Percentiles rank a stretch among this genome's conserved stretches.
Evolutionary conservation across 1,140 invertebrate genomes (phyloP).

Genomic region (Drosophila sp.): DNA sequence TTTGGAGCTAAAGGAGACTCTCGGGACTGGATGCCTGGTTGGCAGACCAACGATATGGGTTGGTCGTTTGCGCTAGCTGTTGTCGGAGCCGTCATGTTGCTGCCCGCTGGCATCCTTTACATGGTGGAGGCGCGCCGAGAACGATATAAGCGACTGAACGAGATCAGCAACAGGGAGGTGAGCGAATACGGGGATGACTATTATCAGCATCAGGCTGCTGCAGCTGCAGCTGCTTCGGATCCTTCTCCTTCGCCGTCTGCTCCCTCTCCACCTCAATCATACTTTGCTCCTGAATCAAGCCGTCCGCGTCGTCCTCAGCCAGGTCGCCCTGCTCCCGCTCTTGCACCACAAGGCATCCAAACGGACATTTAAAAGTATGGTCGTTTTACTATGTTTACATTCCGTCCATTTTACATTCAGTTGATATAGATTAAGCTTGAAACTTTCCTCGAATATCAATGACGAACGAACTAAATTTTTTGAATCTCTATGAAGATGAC

Average conservation of each 20-base stretch:
- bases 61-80: conserved; percentile 96
- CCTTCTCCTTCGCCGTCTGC: conserved; percentile 61
- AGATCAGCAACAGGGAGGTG: conserved; percentile 86
- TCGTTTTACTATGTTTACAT: not conserved
- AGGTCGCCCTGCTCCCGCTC: conserved; percentile 52
- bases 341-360: conserved; percentile 63
- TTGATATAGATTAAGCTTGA: not conserved
- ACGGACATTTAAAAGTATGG: conserved; percentile 67
- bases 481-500: not conserved
- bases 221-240: conserved; percentile 20
- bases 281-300: conserved; percentile 69
- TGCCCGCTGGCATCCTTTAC: conserved; percentile 90
- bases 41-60: conserved; percentile 97
- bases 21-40: conserved; percentile 97
- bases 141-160: conserved; percentile 87
- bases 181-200: conserved; percentile 86
- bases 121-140: conserved; percentile 91
- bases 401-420: conserved; percentile 8
- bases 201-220: conserved; percentile 65
- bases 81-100: conserved; percentile 89
- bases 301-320: conserved; percentile 74
- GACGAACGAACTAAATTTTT: conserved; percentile 20
- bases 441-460: conserved; percentile 26
- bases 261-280: conserved; percentile 76
- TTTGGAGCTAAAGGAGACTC: conserved; percentile 96